Percentiles rank a stretch among this genome's conserved stretches.
phyloP scores from a whole-genome alignment of 1,140 invertebrate genomes.

The Triops cancriformis region DNA sequence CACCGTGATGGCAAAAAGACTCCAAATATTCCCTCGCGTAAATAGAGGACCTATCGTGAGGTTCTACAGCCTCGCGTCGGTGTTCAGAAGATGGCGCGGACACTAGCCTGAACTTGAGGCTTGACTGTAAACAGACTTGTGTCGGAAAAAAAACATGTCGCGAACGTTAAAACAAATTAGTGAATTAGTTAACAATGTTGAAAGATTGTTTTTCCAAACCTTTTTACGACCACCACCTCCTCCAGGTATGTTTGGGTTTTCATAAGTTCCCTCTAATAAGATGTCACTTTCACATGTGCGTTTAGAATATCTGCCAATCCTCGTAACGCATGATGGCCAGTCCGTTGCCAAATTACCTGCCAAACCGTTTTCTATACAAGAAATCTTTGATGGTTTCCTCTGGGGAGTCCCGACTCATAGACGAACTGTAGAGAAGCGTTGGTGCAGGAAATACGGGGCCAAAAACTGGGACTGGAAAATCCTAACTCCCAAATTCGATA shows the following conservation, averaged over 20 bases:
- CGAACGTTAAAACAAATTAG: not conserved
- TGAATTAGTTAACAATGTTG: not conserved
- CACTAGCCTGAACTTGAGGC: no score
- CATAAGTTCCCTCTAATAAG: not conserved
- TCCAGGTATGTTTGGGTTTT: not conserved
- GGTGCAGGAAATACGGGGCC: slow-evolving; percentile 58
- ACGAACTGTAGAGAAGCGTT: slow-evolving; percentile 60
- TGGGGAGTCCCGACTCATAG: slow-evolving; percentile 71
- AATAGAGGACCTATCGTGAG: no score
- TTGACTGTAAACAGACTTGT: not conserved
- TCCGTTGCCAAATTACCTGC: not conserved
- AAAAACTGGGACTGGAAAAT: slow-evolving; percentile 57
- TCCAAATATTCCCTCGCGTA: no score
- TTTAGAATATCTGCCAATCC: not conserved
- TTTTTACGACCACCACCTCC: not conserved
- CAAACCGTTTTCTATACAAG: slow-evolving; percentile 17
- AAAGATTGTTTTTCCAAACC: not conserved
- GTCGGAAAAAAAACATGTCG: not conserved
- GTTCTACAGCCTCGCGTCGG: no score
- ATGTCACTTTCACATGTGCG: not conserved
- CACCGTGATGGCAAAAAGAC: no score
- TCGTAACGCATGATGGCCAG: not conserved
- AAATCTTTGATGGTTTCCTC: slow-evolving; percentile 54
- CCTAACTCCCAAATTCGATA: slow-evolving; percentile 57
- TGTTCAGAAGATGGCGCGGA: no score